Evolutionary conservation across 2,888 invertebrate genomes (phyloP), one percentile per base, ranked within the genome.

Genomic region (Pharmacophagus antenor): DNA sequence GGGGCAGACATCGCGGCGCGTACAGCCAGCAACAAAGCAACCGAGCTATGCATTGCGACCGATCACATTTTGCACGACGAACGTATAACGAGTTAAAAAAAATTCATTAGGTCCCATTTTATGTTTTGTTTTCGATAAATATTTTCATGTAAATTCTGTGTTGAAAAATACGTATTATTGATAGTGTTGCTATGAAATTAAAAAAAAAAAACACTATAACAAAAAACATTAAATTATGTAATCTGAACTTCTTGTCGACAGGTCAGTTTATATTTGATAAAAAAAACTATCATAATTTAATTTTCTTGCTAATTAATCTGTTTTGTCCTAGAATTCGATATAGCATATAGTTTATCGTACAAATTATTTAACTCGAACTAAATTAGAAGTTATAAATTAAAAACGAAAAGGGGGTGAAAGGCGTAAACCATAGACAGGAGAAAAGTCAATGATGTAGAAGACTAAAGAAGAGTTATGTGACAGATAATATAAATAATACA

Each of bases 1-100:
- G 51, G 51, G 63, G 70, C 72, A 73, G 72, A 73, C 72, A 65
- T 72, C 72, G 63, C 63, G 72, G 72, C 72, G 72, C 72, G 62
- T 44, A 18, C 48, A 61, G 63, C 66, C 58, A 53, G 55, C 63
- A 44, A 18, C 10, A n/a, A n/a, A n/a, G n/a, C n/a, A n/a, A n/a
- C n/a, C n/a, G n/a, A n/a, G n/a, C n/a, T n/a, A n/a, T n/a, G n/a
- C n/a, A n/a, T n/a, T n/a, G n/a, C n/a, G n/a, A n/a, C n/a, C n/a
- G n/a, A n/a, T n/a, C n/a, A n/a, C n/a, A n/a, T n/a, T n/a, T n/a
- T n/a, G n/a, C n/a, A n/a, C n/a, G n/a, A n/a, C n/a, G n/a, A n/a
- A n/a, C n/a, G n/a, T n/a, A n/a, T n/a, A n/a, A n/a, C n/a, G n/a
- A n/a, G n/a, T n/a, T n/a, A n/a, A n/a, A n/a, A n/a, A n/a, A n/a